phyloP scores from a whole-genome alignment of 2,113 vertebrate genomes.

The Menidia beryllina region DNA sequence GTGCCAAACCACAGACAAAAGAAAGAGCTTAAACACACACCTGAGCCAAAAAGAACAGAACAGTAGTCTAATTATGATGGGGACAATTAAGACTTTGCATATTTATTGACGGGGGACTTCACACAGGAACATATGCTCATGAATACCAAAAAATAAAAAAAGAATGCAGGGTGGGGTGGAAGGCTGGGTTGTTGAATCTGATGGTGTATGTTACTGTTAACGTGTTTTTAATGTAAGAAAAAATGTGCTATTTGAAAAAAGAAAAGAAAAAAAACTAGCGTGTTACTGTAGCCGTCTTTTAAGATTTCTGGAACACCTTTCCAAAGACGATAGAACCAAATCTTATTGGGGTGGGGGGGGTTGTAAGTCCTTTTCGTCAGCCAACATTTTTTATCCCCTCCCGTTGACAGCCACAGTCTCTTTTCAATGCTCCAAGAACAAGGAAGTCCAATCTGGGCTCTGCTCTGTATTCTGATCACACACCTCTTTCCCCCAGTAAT shows the following conservation, averaged over 20 bases:
- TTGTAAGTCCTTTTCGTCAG: conserved; percentile 24
- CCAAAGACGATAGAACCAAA: conserved; percentile 1
- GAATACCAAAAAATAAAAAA: conserved; percentile 67
- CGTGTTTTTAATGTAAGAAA: neutral
- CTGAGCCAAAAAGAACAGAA: conserved; percentile 82
- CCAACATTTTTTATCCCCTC: conserved; percentile 22
- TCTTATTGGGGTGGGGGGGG: neutral
- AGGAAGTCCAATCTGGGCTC: conserved; percentile 80
- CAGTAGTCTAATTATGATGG: conserved; percentile 75
- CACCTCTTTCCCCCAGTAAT: conserved; percentile 80
- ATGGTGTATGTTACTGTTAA: neutral
- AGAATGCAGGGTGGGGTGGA: conserved; percentile 19
- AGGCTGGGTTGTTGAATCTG: conserved; percentile 29
- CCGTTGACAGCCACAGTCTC: conserved; percentile 61
- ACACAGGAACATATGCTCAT: conserved; percentile 78
- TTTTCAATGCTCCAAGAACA: conserved; percentile 72
- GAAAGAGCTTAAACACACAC: conserved; percentile 72
- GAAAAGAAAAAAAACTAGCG: neutral
- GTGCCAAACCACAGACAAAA: conserved; percentile 79
- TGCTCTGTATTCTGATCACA: conserved; percentile 85
- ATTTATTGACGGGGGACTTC: conserved; percentile 79
- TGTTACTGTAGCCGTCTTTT: neutral
- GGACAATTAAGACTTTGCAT: conserved; percentile 79
- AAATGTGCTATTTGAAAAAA: neutral
- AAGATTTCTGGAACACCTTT: neutral